These are phyloP conservation scores for Stramonita haemastoma DNA, from an alignment of 2,888 invertebrate genomes.

Conservation along the genomic window DNA sequence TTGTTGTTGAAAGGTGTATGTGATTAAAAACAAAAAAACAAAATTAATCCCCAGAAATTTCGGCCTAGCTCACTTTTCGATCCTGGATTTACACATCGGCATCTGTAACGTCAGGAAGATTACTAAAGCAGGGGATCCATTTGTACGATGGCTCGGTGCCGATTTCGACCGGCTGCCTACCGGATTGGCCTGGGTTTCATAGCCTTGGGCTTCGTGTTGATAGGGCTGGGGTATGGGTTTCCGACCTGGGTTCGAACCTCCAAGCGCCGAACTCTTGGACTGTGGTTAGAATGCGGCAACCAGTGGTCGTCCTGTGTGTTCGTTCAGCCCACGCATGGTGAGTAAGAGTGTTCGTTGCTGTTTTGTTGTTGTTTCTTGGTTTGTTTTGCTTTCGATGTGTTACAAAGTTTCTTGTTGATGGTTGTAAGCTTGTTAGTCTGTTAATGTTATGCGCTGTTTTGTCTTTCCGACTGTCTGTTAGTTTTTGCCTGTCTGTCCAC, in stretches of 20 bases:
- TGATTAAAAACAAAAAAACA: too few species aligned
- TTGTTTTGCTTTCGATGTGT: neutral
- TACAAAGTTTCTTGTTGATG: neutral
- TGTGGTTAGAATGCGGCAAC: conserved; percentile 26
- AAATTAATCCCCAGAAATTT: too few species aligned
- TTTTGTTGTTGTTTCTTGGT: neutral
- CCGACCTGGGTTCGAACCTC: conserved; percentile 32
- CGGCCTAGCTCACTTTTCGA: too few species aligned
- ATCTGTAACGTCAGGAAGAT: too few species aligned
- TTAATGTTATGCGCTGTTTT: neutral
- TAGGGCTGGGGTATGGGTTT: conserved; percentile 35
- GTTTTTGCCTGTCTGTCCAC: neutral
- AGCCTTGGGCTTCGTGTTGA: conserved; percentile 15
- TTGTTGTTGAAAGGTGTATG: too few species aligned
- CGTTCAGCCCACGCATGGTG: conserved; percentile 3
- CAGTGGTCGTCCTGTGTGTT: conserved; percentile 15
- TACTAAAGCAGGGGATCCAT: neutral
- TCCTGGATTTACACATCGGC: too few species aligned
- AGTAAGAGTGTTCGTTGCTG: neutral
- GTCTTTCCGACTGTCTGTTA: neutral
- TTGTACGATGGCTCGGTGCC: conserved; percentile 35
- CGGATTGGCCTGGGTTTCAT: conserved; percentile 35
- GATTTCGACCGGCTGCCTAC: conserved; percentile 36
- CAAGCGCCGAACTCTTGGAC: conserved; percentile 16
- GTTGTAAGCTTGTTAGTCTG: neutral